phyloP scores from a whole-genome alignment of 2,888 invertebrate species.

The Ashinkailepas kermadecensis region DNA sequence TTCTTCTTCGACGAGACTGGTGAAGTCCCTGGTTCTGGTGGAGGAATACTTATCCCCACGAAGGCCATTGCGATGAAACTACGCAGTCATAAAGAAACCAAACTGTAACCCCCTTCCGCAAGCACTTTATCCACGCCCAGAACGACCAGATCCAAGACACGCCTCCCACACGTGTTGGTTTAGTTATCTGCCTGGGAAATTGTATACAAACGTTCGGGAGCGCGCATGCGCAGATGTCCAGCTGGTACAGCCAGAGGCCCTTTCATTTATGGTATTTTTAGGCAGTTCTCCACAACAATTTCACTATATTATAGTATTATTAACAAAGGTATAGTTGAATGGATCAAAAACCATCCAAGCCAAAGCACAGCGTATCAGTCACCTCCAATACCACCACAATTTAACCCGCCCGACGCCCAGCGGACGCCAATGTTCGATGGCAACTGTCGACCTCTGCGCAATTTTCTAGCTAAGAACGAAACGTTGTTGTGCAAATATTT shows the following conservation, averaged over 20 bases:
- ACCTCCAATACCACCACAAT: not conserved
- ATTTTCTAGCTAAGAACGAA: not conserved
- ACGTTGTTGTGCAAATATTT: not conserved
- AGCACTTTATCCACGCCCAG: not conserved
- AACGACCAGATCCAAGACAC: not conserved
- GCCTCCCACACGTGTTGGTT: not conserved
- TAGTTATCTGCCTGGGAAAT: not conserved
- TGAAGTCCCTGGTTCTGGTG: not conserved
- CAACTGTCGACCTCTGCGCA: not conserved
- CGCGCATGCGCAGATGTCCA: not conserved
- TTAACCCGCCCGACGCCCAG: not conserved
- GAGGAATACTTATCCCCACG: slow-evolving; percentile 3
- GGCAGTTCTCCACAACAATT: not conserved
- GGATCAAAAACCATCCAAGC: too few relatives aligned
- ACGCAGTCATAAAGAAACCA: not conserved
- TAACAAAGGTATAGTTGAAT: too few relatives aligned
- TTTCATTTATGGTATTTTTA: too few relatives aligned
- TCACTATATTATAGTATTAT: not conserved
- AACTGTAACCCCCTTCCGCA: not conserved
- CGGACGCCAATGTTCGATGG: not conserved
- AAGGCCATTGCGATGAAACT: not conserved
- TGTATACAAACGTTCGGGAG: not conserved
- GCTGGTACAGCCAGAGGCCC: not conserved
- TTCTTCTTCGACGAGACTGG: not conserved
- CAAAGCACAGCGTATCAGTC: too few relatives aligned